Base-by-base conservation (phyloP, 2,797 vertebrate genomes). In the Podarcis siculus region DNA sequence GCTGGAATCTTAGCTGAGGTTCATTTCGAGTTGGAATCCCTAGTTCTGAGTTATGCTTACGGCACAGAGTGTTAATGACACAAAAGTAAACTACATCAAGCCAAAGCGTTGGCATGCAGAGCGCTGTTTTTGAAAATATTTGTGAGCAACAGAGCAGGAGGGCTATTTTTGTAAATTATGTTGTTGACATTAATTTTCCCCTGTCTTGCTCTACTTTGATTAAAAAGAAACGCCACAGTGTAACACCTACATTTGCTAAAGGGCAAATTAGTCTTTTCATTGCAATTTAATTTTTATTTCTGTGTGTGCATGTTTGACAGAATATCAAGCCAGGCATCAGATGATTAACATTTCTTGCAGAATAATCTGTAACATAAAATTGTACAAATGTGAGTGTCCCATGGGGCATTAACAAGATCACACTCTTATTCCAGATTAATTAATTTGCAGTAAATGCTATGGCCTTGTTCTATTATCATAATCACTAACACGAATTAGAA, bases 1-100 rank as follows among this genome's bases (percentile, higher is more conserved):
- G 95, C 95, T 97, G 95, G 97, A 96, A 96, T 96, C 96, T 96
- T 95, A 94, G 89, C 82, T 64, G 92, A 93, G 88, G 91, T 95
- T 92, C 93, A 88, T 93, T 32, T 84, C 0, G 19, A 37, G 15
- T 73, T 95, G 94, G 94, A 96, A 93, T 96, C 95, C 95, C 96
- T 93, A 95, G 95, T 92, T 94, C 94, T 91, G 92, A 94, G 94
- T 95, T 96, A 92, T 92, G 95, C 95, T 95, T 93, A 95, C 88
- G 93, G 95, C 95, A 95, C 90, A 94, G 93, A 93, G 95, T 90
- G 80, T 94, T 95, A 96, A 96, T 95, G 94, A 92, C 92, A 91
- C 88, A 93, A 86, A 85, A 97, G 83, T 90, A 93, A 93, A 92
- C 78, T 66, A 80, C 42, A 91, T 66, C 71, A 92, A 95, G 95